phyloP scores from a whole-genome alignment of 2,797 vertebrate species.

The Cossypha niveicapilla region DNA sequence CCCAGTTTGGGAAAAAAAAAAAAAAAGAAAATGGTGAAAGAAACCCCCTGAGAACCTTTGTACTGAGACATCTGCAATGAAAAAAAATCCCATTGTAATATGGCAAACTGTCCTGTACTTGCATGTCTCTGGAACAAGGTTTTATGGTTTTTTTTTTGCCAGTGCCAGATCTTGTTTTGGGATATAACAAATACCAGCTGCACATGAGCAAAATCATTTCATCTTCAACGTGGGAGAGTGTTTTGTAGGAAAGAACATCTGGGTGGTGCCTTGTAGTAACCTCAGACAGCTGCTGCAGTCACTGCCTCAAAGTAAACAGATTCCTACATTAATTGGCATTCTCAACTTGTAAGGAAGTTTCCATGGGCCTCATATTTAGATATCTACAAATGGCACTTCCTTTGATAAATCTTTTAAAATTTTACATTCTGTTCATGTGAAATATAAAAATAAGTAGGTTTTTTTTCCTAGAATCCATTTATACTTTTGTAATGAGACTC shows the following conservation, averaged over 20 bases:
- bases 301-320: background rate
- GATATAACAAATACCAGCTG: background rate
- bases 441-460: accelerated
- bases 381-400: background rate
- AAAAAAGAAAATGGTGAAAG: background rate
- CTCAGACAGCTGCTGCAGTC: background rate
- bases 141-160: background rate
- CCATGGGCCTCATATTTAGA: background rate
- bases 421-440: background rate
- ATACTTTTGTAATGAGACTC: background rate
- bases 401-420: background rate
- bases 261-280: background rate
- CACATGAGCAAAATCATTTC: background rate
- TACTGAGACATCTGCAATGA: background rate
- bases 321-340: background rate
- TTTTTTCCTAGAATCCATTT: background rate
- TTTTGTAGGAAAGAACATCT: background rate
- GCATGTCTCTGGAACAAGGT: background rate
- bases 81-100: background rate
- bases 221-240: background rate
- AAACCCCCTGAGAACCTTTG: background rate
- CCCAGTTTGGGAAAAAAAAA: background rate
- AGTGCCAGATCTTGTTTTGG: background rate
- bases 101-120: background rate
- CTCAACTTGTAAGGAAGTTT: background rate